Base-by-base conservation (phyloP, 23 tunicate genomes). In the Trididemnum miniatum region DNA sequence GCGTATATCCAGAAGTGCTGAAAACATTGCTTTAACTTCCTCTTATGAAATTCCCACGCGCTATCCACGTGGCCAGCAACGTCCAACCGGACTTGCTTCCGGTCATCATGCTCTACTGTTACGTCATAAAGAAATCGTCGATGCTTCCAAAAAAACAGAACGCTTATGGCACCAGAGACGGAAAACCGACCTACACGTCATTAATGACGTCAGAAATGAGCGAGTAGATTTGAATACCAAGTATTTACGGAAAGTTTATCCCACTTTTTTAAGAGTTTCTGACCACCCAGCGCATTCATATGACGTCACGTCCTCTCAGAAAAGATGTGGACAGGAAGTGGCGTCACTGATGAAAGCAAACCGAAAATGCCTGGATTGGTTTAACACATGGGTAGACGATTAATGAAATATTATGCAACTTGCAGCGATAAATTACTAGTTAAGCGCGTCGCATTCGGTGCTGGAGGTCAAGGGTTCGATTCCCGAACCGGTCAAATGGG, bases 61-160 rank as follows among this genome's bases (percentile, higher is more conserved):
- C n/a, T 88, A 88, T 71, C 93, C 93, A 34, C 93, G 93, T 15
- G 93, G 93, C 44, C 93, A 88, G 63, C 93, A 88, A 63, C 79
- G 93, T 15, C 93, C 93, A n/a, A 34, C 84, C 32, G 65, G 73
- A 1, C 65, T 88, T 37, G 87, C 80, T 18, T 88, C 93, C 39
- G 80, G 85, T 44, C 93, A 88, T 79, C 62, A 82, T 26, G 91
- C 91, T 30, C 82, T 80, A 0, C 35, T 80, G 27, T 74, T 87
- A 74, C 91, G 85, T 72, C 91, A 87, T 28, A 80, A 50, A 72
- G 86, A 87, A 44, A 72, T 87, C 20, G 71, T 87, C 0, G 81
- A 72, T 37, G 82, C 86, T 28, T 71, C 91, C 35, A 69, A 36
- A 51, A 83, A 39, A 25, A 9, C 79, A 3, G 30, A 7, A 5